phyloP scores from a whole-genome alignment of 2,888 invertebrate genomes.

The Galerucella calmariensis region DNA sequence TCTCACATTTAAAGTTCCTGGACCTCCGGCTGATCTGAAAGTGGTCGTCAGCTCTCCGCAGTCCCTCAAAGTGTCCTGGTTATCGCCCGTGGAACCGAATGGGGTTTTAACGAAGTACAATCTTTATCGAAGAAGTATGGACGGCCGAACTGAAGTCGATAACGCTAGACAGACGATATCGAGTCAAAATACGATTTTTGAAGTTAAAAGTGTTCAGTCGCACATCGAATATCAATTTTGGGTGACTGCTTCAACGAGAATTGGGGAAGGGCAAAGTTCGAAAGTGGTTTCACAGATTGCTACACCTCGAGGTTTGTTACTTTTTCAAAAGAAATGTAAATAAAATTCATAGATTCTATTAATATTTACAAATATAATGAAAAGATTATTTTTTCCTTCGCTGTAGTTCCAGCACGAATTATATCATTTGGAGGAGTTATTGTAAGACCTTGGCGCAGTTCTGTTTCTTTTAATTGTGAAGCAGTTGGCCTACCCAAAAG shows the following conservation, averaged over 20 bases:
- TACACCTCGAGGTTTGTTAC: slow-evolving; percentile 68
- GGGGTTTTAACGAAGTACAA: slow-evolving; percentile 82
- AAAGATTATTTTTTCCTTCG: background rate
- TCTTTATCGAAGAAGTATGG: slow-evolving; percentile 75
- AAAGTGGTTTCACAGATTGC: slow-evolving; percentile 75
- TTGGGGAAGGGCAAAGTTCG: slow-evolving; percentile 82
- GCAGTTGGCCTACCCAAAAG: slow-evolving; percentile 75
- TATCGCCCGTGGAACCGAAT: slow-evolving; percentile 79
- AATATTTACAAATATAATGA: too few species aligned
- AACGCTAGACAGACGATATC: slow-evolving; percentile 75
- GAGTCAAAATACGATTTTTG: slow-evolving; percentile 73
- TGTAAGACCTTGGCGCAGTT: slow-evolving; percentile 75
- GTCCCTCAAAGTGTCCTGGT: slow-evolving; percentile 82
- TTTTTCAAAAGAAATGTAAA: too few species aligned
- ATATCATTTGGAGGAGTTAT: slow-evolving; percentile 77
- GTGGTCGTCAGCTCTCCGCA: slow-evolving; percentile 80
- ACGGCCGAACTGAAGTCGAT: slow-evolving; percentile 76
- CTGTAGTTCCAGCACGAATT: slow-evolving; percentile 73
- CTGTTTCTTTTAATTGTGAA: slow-evolving; percentile 73
- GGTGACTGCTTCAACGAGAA: slow-evolving; percentile 81
- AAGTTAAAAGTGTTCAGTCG: slow-evolving; percentile 75
- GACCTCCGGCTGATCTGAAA: slow-evolving; percentile 82
- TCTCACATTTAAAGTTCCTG: slow-evolving; percentile 71
- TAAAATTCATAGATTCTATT: too few species aligned
- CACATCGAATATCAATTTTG: slow-evolving; percentile 82